A percentile compares a stretch with the other conserved stretches of the same genome.
phyloP scores from a whole-genome alignment of 2,888 invertebrate genomes.

The Cabera pusaria region DNA sequence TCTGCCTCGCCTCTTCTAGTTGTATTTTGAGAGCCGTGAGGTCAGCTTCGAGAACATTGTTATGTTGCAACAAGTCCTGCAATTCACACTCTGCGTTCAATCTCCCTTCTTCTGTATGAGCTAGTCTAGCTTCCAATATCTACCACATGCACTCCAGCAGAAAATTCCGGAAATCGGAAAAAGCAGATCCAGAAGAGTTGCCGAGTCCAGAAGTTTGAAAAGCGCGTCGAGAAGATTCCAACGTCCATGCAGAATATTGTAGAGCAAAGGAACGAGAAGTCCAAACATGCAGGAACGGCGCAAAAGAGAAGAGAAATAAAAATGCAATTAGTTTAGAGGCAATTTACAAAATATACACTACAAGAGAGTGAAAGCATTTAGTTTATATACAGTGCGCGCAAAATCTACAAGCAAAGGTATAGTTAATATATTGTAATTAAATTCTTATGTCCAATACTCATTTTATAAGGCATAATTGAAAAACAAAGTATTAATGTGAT shows the following conservation, averaged over 20 bases:
- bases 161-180: slow-evolving; percentile 17
- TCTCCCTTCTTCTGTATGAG: slow-evolving; percentile 85
- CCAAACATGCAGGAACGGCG: slow-evolving; percentile 32
- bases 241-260: slow-evolving; percentile 33
- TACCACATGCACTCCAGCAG: slow-evolving; percentile 50
- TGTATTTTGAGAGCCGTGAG: slow-evolving; percentile 78
- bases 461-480: too few relatives aligned
- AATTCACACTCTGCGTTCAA: slow-evolving; percentile 82
- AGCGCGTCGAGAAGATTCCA: slow-evolving; percentile 25
- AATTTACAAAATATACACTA: neutral
- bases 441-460: too few relatives aligned
- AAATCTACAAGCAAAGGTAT: too few relatives aligned
- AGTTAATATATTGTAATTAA: too few relatives aligned
- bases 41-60: slow-evolving; percentile 85
- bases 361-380: too few relatives aligned
- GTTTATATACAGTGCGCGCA: too few relatives aligned
- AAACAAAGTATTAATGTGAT: too few relatives aligned
- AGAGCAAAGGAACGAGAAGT: slow-evolving; percentile 41
- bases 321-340: slow-evolving; percentile 65
- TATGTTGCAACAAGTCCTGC: slow-evolving; percentile 86
- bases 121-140: slow-evolving; percentile 85
- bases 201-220: slow-evolving; percentile 17
- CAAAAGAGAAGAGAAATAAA: slow-evolving; percentile 55
- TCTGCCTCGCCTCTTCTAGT: slow-evolving; percentile 59
- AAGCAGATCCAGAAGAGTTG: slow-evolving; percentile 14